Percentiles rank a stretch among this genome's conserved stretches.
Evolutionary conservation across 2,888 invertebrate genomes (phyloP).

Genomic region (Megalurothrips usitatus): DNA sequence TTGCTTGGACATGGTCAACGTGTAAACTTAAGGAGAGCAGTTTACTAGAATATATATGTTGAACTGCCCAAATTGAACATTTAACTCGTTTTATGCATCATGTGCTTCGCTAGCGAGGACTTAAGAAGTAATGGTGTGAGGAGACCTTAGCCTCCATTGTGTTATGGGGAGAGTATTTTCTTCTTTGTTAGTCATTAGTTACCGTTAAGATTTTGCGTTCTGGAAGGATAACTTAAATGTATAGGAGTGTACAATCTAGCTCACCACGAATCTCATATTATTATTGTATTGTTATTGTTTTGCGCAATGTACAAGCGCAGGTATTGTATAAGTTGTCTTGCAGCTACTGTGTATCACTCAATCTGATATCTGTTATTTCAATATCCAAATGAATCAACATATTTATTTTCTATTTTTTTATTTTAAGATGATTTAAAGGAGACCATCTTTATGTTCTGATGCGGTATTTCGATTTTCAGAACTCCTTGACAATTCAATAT

Average conservation of each 20-base stretch:
- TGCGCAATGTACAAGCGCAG: neutral
- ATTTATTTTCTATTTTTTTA: slow-evolving; percentile 27
- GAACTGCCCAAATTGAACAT: neutral
- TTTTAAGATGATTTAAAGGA: neutral
- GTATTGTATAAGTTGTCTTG: neutral
- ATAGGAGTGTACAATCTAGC: slow-evolving; percentile 26
- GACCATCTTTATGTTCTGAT: neutral
- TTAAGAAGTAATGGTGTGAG: neutral
- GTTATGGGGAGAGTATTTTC: slow-evolving; percentile 10
- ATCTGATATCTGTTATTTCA: neutral
- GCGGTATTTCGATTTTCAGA: neutral
- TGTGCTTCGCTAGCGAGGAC: neutral
- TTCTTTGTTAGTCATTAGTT: slow-evolving; percentile 18
- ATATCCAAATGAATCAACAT: neutral
- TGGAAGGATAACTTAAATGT: slow-evolving; percentile 26
- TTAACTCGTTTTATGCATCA: neutral
- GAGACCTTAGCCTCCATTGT: neutral
- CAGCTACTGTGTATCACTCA: slow-evolving; percentile 22
- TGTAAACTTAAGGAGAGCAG: neutral
- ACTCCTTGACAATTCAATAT: neutral
- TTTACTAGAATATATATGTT: neutral
- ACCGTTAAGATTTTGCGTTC: slow-evolving; percentile 20
- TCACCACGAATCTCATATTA: slow-evolving; percentile 23
- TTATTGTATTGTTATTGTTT: slow-evolving; percentile 19
- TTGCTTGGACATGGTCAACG: neutral